These are phyloP conservation scores for Drosophila kikkawai DNA, from an alignment of 1,140 invertebrate genomes.

Conservation along the genomic window DNA sequence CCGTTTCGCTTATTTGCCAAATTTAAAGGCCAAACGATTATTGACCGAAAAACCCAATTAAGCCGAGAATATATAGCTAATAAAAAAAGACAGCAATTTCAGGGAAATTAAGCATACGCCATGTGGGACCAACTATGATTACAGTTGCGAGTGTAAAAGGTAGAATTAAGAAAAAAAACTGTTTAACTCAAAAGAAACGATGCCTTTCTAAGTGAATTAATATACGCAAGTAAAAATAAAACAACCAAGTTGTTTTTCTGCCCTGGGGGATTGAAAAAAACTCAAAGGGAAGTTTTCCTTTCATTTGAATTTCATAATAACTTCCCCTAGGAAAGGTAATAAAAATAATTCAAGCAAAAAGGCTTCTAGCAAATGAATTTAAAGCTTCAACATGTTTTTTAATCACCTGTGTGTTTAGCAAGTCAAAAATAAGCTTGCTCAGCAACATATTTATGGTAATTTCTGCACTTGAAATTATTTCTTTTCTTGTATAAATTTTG, in stretches of 20 bases:
- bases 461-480: background rate
- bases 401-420: background rate
- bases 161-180: background rate
- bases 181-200: background rate
- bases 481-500: too few relatives aligned
- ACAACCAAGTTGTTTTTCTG: background rate
- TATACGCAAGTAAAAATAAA: background rate
- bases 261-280: slow-evolving; percentile 2
- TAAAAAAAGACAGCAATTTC: background rate
- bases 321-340: slow-evolving; percentile 15
- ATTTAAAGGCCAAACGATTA: slow-evolving; percentile 1
- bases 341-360: slow-evolving; percentile 21
- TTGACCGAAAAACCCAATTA: slow-evolving; percentile 1
- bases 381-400: background rate
- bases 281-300: slow-evolving; percentile 20
- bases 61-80: background rate
- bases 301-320: slow-evolving; percentile 9
- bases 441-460: background rate
- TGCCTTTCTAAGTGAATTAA: background rate
- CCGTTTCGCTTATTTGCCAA: slow-evolving; percentile 22
- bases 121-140: background rate
- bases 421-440: background rate
- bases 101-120: background rate
- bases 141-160: background rate
- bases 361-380: slow-evolving; percentile 12